Percentiles rank a stretch among this genome's conserved stretches.
Evolutionary conservation across 2,113 vertebrate genomes (phyloP).

Genomic region (Pelecanoides urinatrix): DNA sequence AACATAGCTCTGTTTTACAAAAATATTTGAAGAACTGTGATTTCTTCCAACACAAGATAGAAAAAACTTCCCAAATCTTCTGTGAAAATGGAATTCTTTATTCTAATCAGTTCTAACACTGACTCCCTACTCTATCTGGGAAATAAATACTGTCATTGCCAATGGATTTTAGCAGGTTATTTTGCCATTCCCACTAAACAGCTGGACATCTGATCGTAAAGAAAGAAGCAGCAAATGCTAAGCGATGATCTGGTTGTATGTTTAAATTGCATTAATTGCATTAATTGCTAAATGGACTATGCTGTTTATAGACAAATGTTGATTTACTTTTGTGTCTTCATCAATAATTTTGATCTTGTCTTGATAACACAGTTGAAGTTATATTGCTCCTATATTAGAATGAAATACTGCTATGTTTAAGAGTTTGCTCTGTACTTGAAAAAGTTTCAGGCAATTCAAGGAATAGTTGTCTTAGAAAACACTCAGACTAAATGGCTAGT

Average conservation of each 20-base stretch:
- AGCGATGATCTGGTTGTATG: neutral
- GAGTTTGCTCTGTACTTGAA: neutral
- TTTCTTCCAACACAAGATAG: neutral
- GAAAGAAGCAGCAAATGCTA: neutral
- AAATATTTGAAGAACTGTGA: neutral
- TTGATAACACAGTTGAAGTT: slow-evolving; percentile 44
- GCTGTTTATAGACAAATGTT: slow-evolving; percentile 49
- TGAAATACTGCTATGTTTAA: slow-evolving; percentile 41
- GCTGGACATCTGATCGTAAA: neutral
- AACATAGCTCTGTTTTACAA: neutral
- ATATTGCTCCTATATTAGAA: slow-evolving; percentile 37
- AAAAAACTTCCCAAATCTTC: neutral
- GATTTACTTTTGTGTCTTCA: slow-evolving; percentile 52
- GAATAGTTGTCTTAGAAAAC: neutral
- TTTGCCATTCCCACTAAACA: neutral
- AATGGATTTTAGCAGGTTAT: neutral
- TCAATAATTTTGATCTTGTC: slow-evolving; percentile 71
- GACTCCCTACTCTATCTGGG: neutral
- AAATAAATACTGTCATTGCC: neutral
- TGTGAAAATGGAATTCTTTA: neutral
- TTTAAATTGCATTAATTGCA: slow-evolving; percentile 44
- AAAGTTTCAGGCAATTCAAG: neutral
- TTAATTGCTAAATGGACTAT: slow-evolving; percentile 24
- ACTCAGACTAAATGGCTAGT: neutral
- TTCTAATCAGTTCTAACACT: neutral